Percentiles rank a stretch among this genome's conserved stretches.
Evolutionary conservation across 2,113 vertebrate genomes (phyloP).

Genomic region (Patagioenas fasciata): DNA sequence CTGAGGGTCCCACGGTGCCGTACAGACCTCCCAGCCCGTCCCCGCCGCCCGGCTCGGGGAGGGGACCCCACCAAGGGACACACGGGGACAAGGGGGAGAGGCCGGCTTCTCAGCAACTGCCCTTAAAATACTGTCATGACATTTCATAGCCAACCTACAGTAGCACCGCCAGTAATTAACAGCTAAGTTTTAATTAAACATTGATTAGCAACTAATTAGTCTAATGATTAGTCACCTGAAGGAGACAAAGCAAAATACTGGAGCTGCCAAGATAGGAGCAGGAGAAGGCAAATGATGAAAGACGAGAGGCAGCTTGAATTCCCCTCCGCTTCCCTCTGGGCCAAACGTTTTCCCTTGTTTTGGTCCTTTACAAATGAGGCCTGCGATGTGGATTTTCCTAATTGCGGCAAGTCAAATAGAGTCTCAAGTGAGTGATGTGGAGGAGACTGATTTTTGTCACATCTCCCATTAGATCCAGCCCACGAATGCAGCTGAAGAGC

Average conservation of each 20-base stretch:
- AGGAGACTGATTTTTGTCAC: conserved; percentile 68
- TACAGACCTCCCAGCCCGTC: background rate
- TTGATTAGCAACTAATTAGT: conserved; percentile 91
- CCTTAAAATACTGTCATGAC: conserved; percentile 32
- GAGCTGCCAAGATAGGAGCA: conserved; percentile 49
- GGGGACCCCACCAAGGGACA: background rate
- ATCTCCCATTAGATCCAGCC: conserved; percentile 77
- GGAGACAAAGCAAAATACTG: conserved; percentile 72
- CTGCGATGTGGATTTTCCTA: conserved; percentile 77
- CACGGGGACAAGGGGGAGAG: rapidly evolving
- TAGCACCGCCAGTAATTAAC: conserved; percentile 83
- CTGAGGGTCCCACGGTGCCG: background rate
- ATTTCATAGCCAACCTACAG: conserved; percentile 60
- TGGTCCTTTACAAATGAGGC: conserved; percentile 77
- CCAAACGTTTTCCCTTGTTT: conserved; percentile 70
- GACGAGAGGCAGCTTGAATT: conserved; percentile 71
- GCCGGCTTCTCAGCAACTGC: background rate
- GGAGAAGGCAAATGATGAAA: conserved; percentile 66
- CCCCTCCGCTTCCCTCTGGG: conserved; percentile 68
- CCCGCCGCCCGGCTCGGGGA: too few species aligned
- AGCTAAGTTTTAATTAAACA: conserved; percentile 90
- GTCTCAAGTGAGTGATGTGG: conserved; percentile 71
- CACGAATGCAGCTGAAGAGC: conserved; percentile 68
- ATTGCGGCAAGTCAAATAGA: conserved; percentile 73
- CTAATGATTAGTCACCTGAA: conserved; percentile 86